Percentiles rank a stretch among this genome's conserved stretches.
Evolutionary conservation across 2,113 vertebrate species (phyloP).

Genomic region (Lampris megalopsis): DNA sequence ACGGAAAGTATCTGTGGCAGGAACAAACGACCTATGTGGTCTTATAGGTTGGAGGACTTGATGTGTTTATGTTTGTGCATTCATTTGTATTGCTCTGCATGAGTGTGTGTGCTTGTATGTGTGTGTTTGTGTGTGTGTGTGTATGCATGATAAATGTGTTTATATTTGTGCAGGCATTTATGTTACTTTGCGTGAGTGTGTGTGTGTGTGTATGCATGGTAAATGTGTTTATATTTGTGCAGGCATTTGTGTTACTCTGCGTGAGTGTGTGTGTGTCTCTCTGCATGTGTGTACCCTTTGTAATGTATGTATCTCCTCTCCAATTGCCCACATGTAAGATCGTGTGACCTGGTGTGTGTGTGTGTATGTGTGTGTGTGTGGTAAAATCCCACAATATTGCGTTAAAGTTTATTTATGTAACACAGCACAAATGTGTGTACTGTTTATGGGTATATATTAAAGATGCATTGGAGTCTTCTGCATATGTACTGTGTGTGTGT

Average conservation of each 20-base stretch:
- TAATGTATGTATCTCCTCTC: background rate
- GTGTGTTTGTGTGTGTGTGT: background rate
- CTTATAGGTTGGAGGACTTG: no score
- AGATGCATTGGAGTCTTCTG: background rate
- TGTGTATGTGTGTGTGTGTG: background rate
- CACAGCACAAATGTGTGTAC: constrained; percentile 11
- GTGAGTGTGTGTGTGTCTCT: background rate
- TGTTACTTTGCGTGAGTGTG: background rate
- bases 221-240: background rate
- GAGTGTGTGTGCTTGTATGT: no score
- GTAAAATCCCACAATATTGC: constrained; percentile 1
- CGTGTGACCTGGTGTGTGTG: constrained; percentile 7
- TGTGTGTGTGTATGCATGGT: background rate
- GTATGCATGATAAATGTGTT: background rate
- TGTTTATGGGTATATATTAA: background rate
- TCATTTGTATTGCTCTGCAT: no score
- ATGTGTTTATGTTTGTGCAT: no score
- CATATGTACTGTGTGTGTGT: constrained; percentile 18
- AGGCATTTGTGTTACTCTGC: background rate
- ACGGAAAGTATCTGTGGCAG: no score
- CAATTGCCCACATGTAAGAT: background rate
- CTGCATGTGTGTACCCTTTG: background rate
- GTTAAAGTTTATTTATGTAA: constrained; percentile 5
- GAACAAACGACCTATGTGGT: no score
- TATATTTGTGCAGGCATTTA: background rate